phyloP scores from a whole-genome alignment of 2,888 invertebrate genomes.

The Disparrhopalites patrizii region DNA sequence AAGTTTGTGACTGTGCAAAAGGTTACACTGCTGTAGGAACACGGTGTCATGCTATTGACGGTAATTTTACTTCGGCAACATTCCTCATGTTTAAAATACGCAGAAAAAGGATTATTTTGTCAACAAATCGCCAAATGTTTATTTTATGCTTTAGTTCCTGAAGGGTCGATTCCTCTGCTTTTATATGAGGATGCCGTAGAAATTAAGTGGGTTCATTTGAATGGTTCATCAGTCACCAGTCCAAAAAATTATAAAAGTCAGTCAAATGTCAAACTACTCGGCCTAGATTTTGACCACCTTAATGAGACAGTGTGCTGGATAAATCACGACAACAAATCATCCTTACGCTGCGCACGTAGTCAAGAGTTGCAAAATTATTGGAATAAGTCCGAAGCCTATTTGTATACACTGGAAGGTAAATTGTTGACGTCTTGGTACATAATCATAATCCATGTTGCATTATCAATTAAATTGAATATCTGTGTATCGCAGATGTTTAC shows the following conservation, averaged over 20 bases:
- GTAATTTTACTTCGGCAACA: slow-evolving; percentile 56
- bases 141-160: slow-evolving; percentile 58
- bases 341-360: slow-evolving; percentile 63
- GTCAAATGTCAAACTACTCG: slow-evolving; percentile 26
- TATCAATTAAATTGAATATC: no score
- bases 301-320: slow-evolving; percentile 70
- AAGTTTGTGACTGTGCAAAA: slow-evolving; percentile 66
- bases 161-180: slow-evolving; percentile 61
- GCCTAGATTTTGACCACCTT: slow-evolving; percentile 64
- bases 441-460: no score
- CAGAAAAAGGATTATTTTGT: not conserved
- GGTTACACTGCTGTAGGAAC: slow-evolving; percentile 64
- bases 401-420: slow-evolving; percentile 64
- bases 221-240: slow-evolving; percentile 53
- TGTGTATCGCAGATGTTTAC: slow-evolving; percentile 69
- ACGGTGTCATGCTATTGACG: slow-evolving; percentile 65
- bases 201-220: slow-evolving; percentile 61
- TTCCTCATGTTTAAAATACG: slow-evolving; percentile 35
- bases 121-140: not conserved
- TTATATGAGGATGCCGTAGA: slow-evolving; percentile 56
- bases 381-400: slow-evolving; percentile 59
- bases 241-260: slow-evolving; percentile 31
- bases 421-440: no score
- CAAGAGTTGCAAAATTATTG: slow-evolving; percentile 62
- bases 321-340: slow-evolving; percentile 58